Evolutionary conservation across 2,888 invertebrate genomes (phyloP), one percentile per base, ranked within the genome.

Genomic region (Lycia hirtaria): DNA sequence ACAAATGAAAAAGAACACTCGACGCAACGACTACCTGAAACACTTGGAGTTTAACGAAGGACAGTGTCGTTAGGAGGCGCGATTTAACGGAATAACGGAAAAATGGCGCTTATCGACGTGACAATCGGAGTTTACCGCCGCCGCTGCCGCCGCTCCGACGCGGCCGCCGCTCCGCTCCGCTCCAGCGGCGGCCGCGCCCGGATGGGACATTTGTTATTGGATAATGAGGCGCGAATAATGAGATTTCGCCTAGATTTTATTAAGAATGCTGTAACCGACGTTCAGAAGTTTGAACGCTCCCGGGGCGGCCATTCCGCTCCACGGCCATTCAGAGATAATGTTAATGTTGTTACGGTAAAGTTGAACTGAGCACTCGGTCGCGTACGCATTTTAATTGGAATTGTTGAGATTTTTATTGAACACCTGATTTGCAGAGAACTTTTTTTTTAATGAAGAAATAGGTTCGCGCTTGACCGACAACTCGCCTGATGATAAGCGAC

Each of bases 11-110:
- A 85, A 85, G 81, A 81, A 76, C 83, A 81, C 83, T 83, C 75
- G 69, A 74, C 75, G 72, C 75, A 81, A 85, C 81, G 81, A 83
- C 81, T 83, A 88, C 89, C 89, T 88, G 89, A 86, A 88, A 87
- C 87, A 80, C 82, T 83, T 77, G 71, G 76, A 72, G 76, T 78
- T 80, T 83, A 83, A 84, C 83, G 84, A 83, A 82, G 82, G 77
- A 78, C 80, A 76, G 78, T 76, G 79, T 83, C 83, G 83, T 86
- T 86, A 85, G 83, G 78, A 79, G 80, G 78, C 78, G 75, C 86
- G 86, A 87, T 89, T 88, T 87, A 84, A 86, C 81, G 82, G 81
- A 85, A 64, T 62, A 64, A 64, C 62, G 65, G 56, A 65, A 67
- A 55, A 87, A 82, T 81, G 84, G 78, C 75, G 80, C 57, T 86